These are phyloP conservation scores for Noctilio leporinus DNA, from an alignment of 2,113 vertebrate genomes.

Conservation along the genomic window DNA sequence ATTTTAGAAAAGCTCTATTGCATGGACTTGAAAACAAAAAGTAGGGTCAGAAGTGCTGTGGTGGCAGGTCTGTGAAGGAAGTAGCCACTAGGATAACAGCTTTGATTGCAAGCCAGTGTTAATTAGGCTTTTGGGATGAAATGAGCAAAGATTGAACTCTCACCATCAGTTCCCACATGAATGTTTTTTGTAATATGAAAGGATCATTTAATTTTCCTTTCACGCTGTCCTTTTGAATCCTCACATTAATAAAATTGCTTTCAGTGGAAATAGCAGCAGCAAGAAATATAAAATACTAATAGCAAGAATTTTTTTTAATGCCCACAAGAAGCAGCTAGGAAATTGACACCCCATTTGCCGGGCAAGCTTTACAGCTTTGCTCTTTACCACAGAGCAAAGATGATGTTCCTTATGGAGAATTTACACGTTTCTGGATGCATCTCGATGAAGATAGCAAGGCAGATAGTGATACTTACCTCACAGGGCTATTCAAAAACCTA, in stretches of 20 bases:
- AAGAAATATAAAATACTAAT: constrained; percentile 37
- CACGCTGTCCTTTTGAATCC: constrained; percentile 16
- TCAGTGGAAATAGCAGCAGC: constrained; percentile 11
- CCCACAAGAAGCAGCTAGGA: neutral
- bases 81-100: constrained; percentile 45
- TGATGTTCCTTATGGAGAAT: neutral
- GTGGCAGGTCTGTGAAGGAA: neutral
- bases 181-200: constrained; percentile 24
- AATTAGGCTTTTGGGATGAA: constrained; percentile 23
- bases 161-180: neutral
- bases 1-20: constrained; percentile 58
- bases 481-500: neutral
- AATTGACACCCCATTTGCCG: neutral
- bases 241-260: constrained; percentile 43
- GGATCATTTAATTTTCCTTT: constrained; percentile 49
- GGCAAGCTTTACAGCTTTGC: neutral
- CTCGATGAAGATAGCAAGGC: neutral
- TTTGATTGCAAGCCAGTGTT: constrained; percentile 58
- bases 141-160: constrained; percentile 13
- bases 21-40: constrained; percentile 57
- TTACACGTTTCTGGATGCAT: neutral
- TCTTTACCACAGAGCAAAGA: neutral
- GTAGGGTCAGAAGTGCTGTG: constrained; percentile 31
- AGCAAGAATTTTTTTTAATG: neutral
- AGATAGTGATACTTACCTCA: neutral